phyloP scores from a whole-genome alignment of 1,140 invertebrate species.

The Rhagoletis pomonella region DNA sequence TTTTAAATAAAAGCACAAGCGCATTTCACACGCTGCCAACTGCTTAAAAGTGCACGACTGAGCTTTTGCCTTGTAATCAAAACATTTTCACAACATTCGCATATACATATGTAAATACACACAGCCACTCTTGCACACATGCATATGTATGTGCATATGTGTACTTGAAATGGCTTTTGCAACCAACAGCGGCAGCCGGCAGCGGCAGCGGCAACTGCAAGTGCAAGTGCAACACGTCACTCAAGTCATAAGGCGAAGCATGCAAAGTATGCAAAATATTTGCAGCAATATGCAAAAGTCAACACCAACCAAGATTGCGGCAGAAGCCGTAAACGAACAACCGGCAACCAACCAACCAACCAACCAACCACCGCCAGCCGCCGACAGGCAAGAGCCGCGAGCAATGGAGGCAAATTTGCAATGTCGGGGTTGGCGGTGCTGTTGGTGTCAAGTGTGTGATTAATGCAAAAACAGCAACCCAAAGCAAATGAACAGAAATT shows the following conservation, averaged over 20 bases:
- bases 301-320: slow-evolving; percentile 42
- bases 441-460: slow-evolving; percentile 32
- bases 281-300: slow-evolving; percentile 2
- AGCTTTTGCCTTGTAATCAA: slow-evolving; percentile 44
- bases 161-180: neutral
- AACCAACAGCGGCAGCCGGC: neutral
- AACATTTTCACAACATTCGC: slow-evolving; percentile 21
- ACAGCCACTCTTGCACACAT: neutral
- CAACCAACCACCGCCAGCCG: neutral
- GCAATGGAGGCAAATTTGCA: neutral
- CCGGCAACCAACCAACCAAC: neutral
- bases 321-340: neutral
- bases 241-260: slow-evolving; percentile 40
- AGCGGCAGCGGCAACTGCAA: neutral
- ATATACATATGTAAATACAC: neutral
- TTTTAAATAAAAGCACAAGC: slow-evolving; percentile 21
- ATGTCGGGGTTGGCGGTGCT: neutral
- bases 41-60: slow-evolving; percentile 38
- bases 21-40: slow-evolving; percentile 33
- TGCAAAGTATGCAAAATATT: slow-evolving; percentile 34
- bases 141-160: neutral
- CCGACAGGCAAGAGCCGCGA: neutral
- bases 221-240: neutral
- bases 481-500: slow-evolving; percentile 46
- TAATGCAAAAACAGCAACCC: slow-evolving; percentile 26